phyloP scores from a whole-genome alignment of 2,888 invertebrate species.

The Perizoma flavofasciatum region DNA sequence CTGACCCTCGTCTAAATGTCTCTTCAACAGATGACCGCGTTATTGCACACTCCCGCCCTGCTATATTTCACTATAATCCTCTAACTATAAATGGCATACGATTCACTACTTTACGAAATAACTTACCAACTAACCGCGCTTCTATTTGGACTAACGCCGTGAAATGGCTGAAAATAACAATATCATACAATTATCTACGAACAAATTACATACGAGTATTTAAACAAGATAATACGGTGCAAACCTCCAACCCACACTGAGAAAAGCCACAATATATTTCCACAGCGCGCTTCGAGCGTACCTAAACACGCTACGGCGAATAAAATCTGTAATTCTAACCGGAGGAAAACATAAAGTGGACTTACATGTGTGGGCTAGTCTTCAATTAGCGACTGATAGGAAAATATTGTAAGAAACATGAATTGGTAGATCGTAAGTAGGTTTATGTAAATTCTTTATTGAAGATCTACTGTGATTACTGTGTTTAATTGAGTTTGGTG shows the following conservation, averaged over 20 bases:
- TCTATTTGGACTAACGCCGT: slow-evolving; percentile 70
- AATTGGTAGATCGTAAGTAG: too few relatives aligned
- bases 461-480: too few relatives aligned
- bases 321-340: too few relatives aligned
- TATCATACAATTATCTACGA: slow-evolving; percentile 65
- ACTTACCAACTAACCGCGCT: slow-evolving; percentile 68
- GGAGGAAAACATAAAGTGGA: too few relatives aligned
- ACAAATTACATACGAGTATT: slow-evolving; percentile 53
- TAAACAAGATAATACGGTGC: slow-evolving; percentile 42
- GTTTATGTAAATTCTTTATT: too few relatives aligned
- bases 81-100: slow-evolving; percentile 77
- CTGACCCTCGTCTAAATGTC: slow-evolving; percentile 15
- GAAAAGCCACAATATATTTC: not conserved
- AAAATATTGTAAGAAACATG: too few relatives aligned
- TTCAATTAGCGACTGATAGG: too few relatives aligned
- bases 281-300: too few relatives aligned
- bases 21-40: slow-evolving; percentile 39
- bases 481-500: too few relatives aligned
- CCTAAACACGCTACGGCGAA: too few relatives aligned
- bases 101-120: slow-evolving; percentile 76
- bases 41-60: slow-evolving; percentile 80
- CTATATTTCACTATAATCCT: slow-evolving; percentile 70
- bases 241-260: slow-evolving; percentile 9
- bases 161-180: slow-evolving; percentile 58
- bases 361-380: too few relatives aligned